A percentile compares a stretch with the other conserved stretches of the same genome.
These are phyloP conservation scores for Cassiopea xamachana DNA, from an alignment of 30 jellyfish, hydroid and myxozoan genomes.

Conservation along the genomic window DNA sequence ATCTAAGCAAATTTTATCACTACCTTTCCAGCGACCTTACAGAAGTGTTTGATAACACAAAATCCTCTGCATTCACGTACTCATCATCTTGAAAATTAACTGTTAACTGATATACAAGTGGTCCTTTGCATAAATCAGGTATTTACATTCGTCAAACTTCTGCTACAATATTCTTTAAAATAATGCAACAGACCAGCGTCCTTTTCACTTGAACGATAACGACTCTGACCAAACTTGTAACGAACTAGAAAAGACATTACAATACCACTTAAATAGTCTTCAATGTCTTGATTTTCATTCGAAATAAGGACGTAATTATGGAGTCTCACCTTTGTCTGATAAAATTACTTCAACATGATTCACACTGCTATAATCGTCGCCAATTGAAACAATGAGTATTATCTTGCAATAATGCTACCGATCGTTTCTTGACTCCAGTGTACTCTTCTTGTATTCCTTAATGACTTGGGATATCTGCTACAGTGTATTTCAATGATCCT, in stretches of 20 bases:
- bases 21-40: neutral
- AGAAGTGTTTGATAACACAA: neutral
- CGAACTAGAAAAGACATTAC: conserved; percentile 3
- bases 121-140: conserved; percentile 2
- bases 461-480: neutral
- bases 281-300: conserved; percentile 6
- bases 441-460: neutral
- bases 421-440: neutral
- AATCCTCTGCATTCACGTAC: neutral
- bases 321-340: conserved; percentile 26
- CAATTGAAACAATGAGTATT: neutral
- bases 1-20: neutral
- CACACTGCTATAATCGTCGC: conserved; percentile 4
- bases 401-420: conserved; percentile 3
- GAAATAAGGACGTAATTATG: conserved; percentile 41
- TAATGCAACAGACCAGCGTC: neutral
- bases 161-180: neutral
- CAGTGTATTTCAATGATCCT: neutral
- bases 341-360: neutral
- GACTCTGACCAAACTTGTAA: conserved; percentile 4
- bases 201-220: neutral
- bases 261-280: neutral
- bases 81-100: neutral
- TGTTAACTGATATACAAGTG: neutral
- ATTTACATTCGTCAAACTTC: neutral